phyloP scores from a whole-genome alignment of 2,797 vertebrate species.

The Psittacula derbiana region DNA sequence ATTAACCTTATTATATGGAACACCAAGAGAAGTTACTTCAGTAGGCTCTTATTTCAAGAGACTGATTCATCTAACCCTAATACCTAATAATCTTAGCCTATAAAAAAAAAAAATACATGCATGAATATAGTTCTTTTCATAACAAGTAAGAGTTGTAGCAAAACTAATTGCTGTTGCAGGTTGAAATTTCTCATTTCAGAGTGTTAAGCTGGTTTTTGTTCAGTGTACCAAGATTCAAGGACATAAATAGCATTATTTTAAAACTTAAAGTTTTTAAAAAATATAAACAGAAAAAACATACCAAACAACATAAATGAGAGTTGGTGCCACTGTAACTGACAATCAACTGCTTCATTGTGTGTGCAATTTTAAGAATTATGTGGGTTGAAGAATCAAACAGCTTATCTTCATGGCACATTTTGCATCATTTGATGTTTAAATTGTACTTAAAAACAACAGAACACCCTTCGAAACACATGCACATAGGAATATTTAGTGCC shows the following conservation, averaged over 20 bases:
- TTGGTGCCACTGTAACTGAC: not conserved
- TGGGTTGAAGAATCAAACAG: not conserved
- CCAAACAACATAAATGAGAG: not conserved
- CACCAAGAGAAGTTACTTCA: not conserved
- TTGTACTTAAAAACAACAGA: not conserved
- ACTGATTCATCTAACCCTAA: not conserved
- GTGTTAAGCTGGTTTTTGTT: not conserved
- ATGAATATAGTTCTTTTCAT: rapidly evolving
- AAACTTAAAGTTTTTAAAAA: not conserved
- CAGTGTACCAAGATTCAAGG: not conserved
- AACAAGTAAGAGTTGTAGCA: not conserved
- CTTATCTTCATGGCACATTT: not conserved
- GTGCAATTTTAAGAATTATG: not conserved
- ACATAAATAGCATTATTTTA: not conserved
- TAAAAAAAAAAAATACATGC: too few relatives aligned
- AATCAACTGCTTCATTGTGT: not conserved
- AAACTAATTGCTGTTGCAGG: not conserved
- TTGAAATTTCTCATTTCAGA: not conserved
- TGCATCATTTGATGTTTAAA: not conserved
- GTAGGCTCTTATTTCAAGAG: not conserved
- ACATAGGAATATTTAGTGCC: not conserved
- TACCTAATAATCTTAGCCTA: not conserved
- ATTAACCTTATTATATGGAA: not conserved
- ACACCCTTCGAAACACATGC: not conserved
- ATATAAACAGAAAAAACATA: not conserved